A percentile compares a stretch with the other conserved stretches of the same genome.
phyloP scores from a whole-genome alignment of 2,113 vertebrate genomes.

The Riparia riparia region DNA sequence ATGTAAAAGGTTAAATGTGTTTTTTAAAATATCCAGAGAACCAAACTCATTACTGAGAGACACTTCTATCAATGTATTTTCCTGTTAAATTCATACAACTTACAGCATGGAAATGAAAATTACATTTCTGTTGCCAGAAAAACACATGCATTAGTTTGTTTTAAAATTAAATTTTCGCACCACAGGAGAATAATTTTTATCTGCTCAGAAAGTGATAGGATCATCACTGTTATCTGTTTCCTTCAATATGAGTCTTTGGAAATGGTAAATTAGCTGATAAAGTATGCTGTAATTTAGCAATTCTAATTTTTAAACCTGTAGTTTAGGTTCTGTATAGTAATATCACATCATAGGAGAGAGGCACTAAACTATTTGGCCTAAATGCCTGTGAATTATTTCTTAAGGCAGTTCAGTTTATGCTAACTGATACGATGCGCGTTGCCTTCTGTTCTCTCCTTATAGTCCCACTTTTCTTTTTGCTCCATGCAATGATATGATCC shows the following conservation, averaged over 20 bases:
- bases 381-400: neutral
- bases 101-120: neutral
- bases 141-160: neutral
- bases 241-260: neutral
- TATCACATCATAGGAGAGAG: neutral
- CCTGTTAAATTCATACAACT: neutral
- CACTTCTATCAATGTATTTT: neutral
- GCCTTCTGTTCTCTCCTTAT: neutral
- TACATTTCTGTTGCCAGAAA: neutral
- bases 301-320: neutral
- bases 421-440: neutral
- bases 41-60: neutral
- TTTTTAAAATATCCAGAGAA: neutral
- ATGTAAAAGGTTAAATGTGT: neutral
- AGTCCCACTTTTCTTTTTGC: neutral
- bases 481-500: neutral
- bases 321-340: neutral
- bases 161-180: neutral
- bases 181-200: neutral
- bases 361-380: neutral
- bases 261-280: neutral
- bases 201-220: neutral
- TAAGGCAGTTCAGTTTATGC: neutral
- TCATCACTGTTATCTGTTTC: neutral
- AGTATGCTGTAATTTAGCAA: neutral